Percentiles rank a stretch among this genome's conserved stretches.
Evolutionary conservation across 2,888 invertebrate species (phyloP).

Genomic region (Rugalucina vietnamica): DNA sequence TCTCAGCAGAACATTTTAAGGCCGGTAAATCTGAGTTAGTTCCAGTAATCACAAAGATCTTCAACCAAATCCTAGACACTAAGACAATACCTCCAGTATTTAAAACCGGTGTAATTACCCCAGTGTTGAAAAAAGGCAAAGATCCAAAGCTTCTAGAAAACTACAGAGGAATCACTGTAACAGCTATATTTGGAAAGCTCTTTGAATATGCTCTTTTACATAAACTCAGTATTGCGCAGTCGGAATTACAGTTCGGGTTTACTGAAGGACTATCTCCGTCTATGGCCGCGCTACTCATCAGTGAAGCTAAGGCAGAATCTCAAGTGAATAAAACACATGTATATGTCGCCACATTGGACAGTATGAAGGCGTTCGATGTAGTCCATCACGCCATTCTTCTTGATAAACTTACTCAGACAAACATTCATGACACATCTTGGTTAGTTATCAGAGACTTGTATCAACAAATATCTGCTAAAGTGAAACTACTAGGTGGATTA

Average conservation of each 20-base stretch:
- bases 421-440: too few species aligned
- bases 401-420: too few species aligned
- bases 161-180: slow-evolving; percentile 23
- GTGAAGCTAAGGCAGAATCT: background rate
- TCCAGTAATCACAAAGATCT: background rate
- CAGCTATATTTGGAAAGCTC: background rate
- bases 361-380: too few species aligned
- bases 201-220: slow-evolving; percentile 18
- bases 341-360: too few species aligned
- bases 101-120: background rate
- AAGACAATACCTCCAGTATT: background rate
- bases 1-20: slow-evolving; percentile 14
- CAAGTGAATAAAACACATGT: background rate
- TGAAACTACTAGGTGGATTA: too few species aligned
- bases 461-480: too few species aligned
- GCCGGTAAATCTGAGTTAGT: background rate
- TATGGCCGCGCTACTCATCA: background rate
- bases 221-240: background rate
- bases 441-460: too few species aligned
- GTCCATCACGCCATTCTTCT: too few species aligned
- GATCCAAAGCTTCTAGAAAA: background rate
- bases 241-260: slow-evolving; percentile 10
- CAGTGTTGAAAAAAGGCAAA: slow-evolving; percentile 9
- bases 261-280: slow-evolving; percentile 14
- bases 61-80: background rate